Evolutionary conservation across 1,140 invertebrate species (phyloP).

Genomic region (Drosophila biarmipes): DNA sequence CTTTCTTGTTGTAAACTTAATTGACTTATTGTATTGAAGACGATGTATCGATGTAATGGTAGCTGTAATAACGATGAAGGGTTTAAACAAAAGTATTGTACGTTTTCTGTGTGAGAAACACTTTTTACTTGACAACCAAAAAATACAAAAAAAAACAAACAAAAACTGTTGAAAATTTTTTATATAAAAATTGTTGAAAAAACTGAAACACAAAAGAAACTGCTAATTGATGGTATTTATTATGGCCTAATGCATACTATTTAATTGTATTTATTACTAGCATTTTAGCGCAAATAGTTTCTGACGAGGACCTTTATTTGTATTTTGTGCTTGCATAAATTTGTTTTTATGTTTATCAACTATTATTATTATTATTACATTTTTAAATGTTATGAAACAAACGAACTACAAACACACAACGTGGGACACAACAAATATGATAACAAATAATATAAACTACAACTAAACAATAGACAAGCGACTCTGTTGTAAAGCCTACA

Average conservation of each 20-base stretch:
- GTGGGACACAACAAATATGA: slow-evolving; percentile 37
- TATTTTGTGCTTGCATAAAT: slow-evolving; percentile 68
- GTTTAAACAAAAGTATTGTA: slow-evolving; percentile 72
- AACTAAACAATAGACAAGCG: slow-evolving; percentile 37
- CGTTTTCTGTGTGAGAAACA: slow-evolving; percentile 74
- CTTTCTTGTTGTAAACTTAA: slow-evolving; percentile 73
- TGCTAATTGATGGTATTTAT: slow-evolving; percentile 80
- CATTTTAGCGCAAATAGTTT: slow-evolving; percentile 65
- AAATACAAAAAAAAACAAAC: slow-evolving; percentile 39
- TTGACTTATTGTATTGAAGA: slow-evolving; percentile 59
- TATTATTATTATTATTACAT: slow-evolving; percentile 73
- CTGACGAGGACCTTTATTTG: slow-evolving; percentile 55
- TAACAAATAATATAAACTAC: slow-evolving; percentile 25
- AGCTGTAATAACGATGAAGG: slow-evolving; percentile 58
- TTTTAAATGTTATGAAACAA: slow-evolving; percentile 70
- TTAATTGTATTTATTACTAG: slow-evolving; percentile 80
- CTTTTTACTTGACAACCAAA: slow-evolving; percentile 81
- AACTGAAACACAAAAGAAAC: slow-evolving; percentile 52
- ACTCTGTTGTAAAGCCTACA: slow-evolving; percentile 59
- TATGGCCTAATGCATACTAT: slow-evolving; percentile 71
- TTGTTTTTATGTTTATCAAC: slow-evolving; percentile 76
- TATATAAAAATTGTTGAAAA: slow-evolving; percentile 78
- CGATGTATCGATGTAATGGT: slow-evolving; percentile 53
- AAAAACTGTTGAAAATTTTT: slow-evolving; percentile 78
- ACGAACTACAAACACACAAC: slow-evolving; percentile 42